Base-by-base conservation (phyloP, 2,797 vertebrate genomes). In the Gymnocypris eckloni region DNA sequence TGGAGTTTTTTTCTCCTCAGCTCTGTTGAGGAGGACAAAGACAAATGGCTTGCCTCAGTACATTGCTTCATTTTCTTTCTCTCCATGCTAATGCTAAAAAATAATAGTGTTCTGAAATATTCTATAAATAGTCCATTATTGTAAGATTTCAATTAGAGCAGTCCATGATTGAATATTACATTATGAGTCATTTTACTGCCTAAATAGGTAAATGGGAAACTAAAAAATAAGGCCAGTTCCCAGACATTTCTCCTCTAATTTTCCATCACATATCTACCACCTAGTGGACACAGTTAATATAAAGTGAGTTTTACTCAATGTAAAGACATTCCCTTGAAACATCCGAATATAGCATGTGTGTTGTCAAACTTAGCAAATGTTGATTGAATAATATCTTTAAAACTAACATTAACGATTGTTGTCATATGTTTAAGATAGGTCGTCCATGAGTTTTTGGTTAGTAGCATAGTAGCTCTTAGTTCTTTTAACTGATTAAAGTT, bases 221-320 rank as follows among this genome's bases (percentile, higher is more conserved):
- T 37, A 56, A 37, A 61, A 78, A 61, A 78, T n/a, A 64, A 64
- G 75, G 20, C 18, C 22, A 61, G 25, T 79, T 28, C 15, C n/a
- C 15, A 45, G 13, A 28, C 1, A 33, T 9, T 61, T 82, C n/a
- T 71, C 9, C 1, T 45, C 18, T 13, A 69, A 59, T 12, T 67
- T 76, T 76, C 43, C 6, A 69, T 25, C 43, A 20, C 73, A 39
- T 10, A 22, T 48, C 88, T 89, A 81, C 77, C 88, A 84, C 37
- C 89, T 89, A 85, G 85, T 88, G 90, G 86, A 84, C 52, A 79
- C 12, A 59, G 18, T 41, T 16, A 8, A 76, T 48, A 37, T 15
- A 28, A 12, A 70, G 4, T 2, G 10, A 6, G 22, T 37, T 78
- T 78, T 39, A n/a, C 76, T n/a, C 11, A 2, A 12, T 67, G 8